Base-by-base conservation (phyloP, 2,113 vertebrate genomes). In the Ctenodactylus gundi region DNA sequence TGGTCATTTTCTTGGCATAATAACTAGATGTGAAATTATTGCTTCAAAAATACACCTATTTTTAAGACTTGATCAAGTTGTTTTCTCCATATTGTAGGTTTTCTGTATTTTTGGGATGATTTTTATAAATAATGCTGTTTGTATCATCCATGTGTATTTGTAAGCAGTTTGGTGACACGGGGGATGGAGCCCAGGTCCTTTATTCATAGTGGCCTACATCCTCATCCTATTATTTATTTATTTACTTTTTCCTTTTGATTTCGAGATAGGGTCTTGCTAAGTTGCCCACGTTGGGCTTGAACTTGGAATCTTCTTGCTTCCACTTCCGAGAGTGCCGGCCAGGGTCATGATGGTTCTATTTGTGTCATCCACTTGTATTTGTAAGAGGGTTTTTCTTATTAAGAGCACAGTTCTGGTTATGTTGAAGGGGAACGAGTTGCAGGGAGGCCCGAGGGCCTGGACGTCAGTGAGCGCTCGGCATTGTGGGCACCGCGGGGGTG, bases 1-100 rank as follows among this genome's bases (percentile, higher is more conserved):
- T 65, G 53, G 62, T 60, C 86, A 11, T 72, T 82, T 93, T 78
- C 67, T 85, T 83, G 76, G 41, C 82, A 51, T 92, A 36, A 57
- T 70, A 68, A 36, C 51, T 53, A 27, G n/a, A 10, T 39, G 36
- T 23, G n/a, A 67, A 58, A 39, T 55, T 15, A 49, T 44, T 20
- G 36, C 44, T 87, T 83, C 21, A 14, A 90, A 67, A 57, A 39
- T 25, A 23, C 14, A 51, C 20, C 53, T 92, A 10, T 91, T 64
- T 23, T 82, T 57, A n/a, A 95, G 23, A 68, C 13, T 5, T 31
- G 23, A 27, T 21, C 60, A 21, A 0, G 4, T 76, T 29, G 25
- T 60, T 64, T 73, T 29, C 18, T 27, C 2, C 13, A 1, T 21
- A 1, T 73, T 6, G 10, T 0, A 23, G 41, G 17, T 46, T 12